phyloP scores from a whole-genome alignment of 2,113 vertebrate genomes.

The Danio rerio region GRCz12tu NC_133183.1:30818501-30819000 shows the following conservation, averaged over 20 bases:
- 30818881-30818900: no score
- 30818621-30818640: slow-evolving; percentile 23
- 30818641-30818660: background rate
- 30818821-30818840: no score
- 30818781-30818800: no score
- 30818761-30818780: background rate
- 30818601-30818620: slow-evolving; percentile 2
- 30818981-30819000: no score
- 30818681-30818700: background rate
- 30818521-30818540: slow-evolving; percentile 30
- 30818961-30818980: no score
- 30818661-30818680: slow-evolving; percentile 29
- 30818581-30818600: slow-evolving; percentile 25
- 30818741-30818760: background rate
- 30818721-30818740: background rate
- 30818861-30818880: no score
- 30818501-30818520: slow-evolving; percentile 3
- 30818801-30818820: no score
- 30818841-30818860: no score
- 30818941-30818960: no score
- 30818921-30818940: no score
- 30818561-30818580: background rate
- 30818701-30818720: background rate
- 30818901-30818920: no score
- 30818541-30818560: background rate